These are phyloP conservation scores for Mimachlamys varia DNA, from an alignment of 2,888 invertebrate genomes.

Conservation along the genomic window DNA sequence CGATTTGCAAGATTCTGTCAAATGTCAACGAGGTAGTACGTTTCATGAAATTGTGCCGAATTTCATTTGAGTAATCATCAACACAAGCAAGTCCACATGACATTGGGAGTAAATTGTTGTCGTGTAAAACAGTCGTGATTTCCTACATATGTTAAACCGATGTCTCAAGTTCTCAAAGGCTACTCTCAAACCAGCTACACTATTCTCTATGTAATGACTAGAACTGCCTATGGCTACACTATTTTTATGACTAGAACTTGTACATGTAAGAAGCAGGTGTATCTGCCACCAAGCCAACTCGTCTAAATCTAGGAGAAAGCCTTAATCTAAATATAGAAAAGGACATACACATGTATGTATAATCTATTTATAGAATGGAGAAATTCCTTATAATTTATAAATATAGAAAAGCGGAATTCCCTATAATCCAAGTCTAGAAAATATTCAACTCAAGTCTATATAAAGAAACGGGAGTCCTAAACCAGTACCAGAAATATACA, in stretches of 20 bases:
- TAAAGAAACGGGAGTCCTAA: too few relatives aligned
- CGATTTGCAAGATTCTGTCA: neutral
- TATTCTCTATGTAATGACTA: neutral
- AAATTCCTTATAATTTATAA: neutral
- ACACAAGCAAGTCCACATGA: neutral
- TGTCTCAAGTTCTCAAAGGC: neutral
- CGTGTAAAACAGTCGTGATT: neutral
- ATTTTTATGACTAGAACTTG: neutral
- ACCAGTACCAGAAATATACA: too few relatives aligned
- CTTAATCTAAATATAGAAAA: neutral
- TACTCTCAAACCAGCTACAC: neutral
- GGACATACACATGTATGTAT: neutral
- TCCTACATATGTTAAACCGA: neutral
- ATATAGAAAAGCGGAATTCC: neutral
- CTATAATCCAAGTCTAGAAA: neutral
- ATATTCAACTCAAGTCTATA: too few relatives aligned
- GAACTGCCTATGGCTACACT: too few relatives aligned
- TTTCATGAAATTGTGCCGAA: too few relatives aligned
- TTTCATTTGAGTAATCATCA: neutral
- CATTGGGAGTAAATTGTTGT: neutral
- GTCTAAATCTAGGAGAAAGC: neutral
- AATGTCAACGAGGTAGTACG: too few relatives aligned
- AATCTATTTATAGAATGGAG: neutral
- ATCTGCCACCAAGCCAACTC: conserved; percentile 8
- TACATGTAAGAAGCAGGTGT: neutral